Percentiles rank a stretch among this genome's conserved stretches.
Evolutionary conservation across 2,888 invertebrate genomes (phyloP).

Genomic region (Piscicola geometra): DNA sequence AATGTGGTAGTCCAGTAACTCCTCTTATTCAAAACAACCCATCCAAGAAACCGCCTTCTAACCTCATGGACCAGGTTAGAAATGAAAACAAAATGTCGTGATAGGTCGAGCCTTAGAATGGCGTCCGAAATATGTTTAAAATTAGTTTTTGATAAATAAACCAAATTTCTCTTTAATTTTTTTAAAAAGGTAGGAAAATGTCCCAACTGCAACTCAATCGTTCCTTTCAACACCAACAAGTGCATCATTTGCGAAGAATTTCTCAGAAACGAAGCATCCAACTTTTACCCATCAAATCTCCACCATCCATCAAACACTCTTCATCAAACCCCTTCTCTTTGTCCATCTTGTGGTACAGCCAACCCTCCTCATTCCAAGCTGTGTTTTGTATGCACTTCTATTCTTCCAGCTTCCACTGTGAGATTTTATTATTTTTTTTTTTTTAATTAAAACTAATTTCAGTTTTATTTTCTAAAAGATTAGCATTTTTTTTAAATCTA

Average conservation of each 20-base stretch:
- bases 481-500: too few species aligned
- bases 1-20: conserved; percentile 52
- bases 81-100: background rate
- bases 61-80: conserved; percentile 52
- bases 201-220: conserved; percentile 52
- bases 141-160: background rate
- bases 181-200: conserved; percentile 52
- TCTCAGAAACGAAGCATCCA: conserved; percentile 42
- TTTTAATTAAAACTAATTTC: too few species aligned
- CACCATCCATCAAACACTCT: background rate
- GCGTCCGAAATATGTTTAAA: too few species aligned
- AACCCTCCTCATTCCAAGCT: conserved; percentile 46
- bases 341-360: conserved; percentile 48
- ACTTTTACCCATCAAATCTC: background rate
- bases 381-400: conserved; percentile 48
- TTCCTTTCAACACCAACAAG: conserved; percentile 52
- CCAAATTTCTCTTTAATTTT: background rate
- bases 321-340: conserved; percentile 43
- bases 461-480: too few species aligned
- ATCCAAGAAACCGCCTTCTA: conserved; percentile 49
- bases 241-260: conserved; percentile 55
- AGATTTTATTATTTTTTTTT: background rate
- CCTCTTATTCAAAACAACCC: conserved; percentile 47
- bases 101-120: background rate
- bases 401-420: background rate